Base-by-base conservation (phyloP, 2,797 vertebrate species). In the Lutjanus argentimaculatus region DNA sequence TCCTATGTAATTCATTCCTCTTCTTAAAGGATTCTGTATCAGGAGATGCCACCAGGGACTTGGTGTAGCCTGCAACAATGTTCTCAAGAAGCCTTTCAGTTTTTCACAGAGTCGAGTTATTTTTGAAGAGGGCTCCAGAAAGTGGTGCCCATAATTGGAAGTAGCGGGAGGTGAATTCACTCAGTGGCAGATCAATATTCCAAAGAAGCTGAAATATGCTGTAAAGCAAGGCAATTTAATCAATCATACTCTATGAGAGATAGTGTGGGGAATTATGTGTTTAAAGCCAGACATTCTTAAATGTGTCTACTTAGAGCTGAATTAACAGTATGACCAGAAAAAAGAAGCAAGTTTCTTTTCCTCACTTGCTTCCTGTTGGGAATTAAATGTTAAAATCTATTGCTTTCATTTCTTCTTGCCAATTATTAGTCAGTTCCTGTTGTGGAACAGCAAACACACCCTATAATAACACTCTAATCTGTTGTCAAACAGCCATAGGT, bases 81-180 rank as follows among this genome's bases (percentile, higher is more conserved):
- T 83, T 88, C 77, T 88, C 67, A 48, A 85, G 84, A 79, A 85
- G 72, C 75, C 70, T 82, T 82, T 77, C 55, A 73, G 58, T 80
- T 87, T 81, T 87, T 81, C 66, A 75, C 57, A 64, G 56, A 85
- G 65, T 77, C 30, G 22, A 36, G 74, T 84, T 90, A 84, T 89
- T 90, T 90, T 80, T 91, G 83, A 88, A 85, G 73, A 85, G 51
- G 65, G 49, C 75, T 82, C 67, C 78, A 87, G 83, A 89, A 88
- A 89, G 75, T 12, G 45, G 46, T 68, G 67, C 52, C 82, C 81
- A 76, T 92, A 90, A 93, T 91, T 91, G 81, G 76, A 88, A 87
- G 72, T 79, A 89, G 85, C 82, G 42, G 89, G 89, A 90, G 87
- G 82, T 91, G 83, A 91, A 89, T 89, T 88, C 81, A 72, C 83